Evolutionary conservation across 2,888 invertebrate genomes (phyloP), one percentile per base, ranked within the genome.

Genomic region (Eupsilia transversa): DNA sequence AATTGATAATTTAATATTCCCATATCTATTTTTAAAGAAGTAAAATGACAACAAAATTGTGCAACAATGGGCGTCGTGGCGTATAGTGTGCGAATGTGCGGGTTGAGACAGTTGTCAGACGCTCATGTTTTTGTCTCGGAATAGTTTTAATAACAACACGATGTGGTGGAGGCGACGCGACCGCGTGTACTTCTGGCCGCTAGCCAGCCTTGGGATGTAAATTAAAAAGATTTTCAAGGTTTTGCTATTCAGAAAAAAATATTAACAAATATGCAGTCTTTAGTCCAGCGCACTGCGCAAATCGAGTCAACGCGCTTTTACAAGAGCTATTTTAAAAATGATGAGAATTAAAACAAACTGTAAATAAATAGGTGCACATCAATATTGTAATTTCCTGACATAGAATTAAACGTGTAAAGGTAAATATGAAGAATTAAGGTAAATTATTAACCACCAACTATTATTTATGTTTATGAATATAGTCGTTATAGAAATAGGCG

Each of bases 41-140:
- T 65, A 59, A 72, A 69, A 72, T 74, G 66, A 66, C 70, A 38
- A 74, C 41, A 74, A 69, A 49, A 66, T 65, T 73, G 38, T 64
- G 68, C 65, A 79, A 81, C 68, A 86, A 79, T 75, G 59, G 52
- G 17, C 20, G 54, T 74, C 79, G 72, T 79, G 77, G 81, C 41
- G 52, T 6, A 59, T 52, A 46, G 59, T 27, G 59, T 85, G 86
- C 79, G 82, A 86, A 78, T 72, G 72, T 74, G 67, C 66, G 61
- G 52, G 54, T 12, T 88, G 89, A 92, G 92, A 91, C 91, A 88
- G 79, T 81, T 85, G 86, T 88, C 88, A 92, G 91, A 92, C 90
- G 86, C 80, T 82, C 72, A 84, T 89, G 87, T 90, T 88, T 90
- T 89, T 86, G 86, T 88, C 86, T 84, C 77, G 71, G 74, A 87